phyloP scores from a whole-genome alignment of 2,113 vertebrate genomes.

The Anser brachyrhynchus region DNA sequence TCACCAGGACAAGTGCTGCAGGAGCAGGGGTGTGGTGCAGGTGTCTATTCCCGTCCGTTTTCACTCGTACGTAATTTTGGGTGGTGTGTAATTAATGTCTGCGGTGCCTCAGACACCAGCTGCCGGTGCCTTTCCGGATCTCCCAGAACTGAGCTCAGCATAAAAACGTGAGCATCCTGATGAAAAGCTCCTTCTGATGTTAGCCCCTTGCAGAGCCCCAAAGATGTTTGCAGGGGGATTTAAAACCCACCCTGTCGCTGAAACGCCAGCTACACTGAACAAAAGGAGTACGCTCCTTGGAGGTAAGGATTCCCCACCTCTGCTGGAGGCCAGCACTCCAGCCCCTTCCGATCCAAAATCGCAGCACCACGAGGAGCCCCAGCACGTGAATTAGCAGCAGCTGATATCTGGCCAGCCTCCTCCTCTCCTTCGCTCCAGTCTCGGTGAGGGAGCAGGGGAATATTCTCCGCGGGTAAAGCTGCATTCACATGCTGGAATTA shows the following conservation, averaged over 20 bases:
- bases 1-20: accelerated
- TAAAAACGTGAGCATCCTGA: background rate
- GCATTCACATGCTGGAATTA: background rate
- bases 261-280: background rate
- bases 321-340: background rate
- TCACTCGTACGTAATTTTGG: background rate
- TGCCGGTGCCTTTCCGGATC: background rate
- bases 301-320: background rate
- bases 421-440: background rate
- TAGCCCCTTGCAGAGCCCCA: background rate
- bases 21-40: background rate
- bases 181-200: background rate
- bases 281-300: background rate
- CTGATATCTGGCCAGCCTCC: background rate
- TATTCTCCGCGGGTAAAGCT: conserved; percentile 17
- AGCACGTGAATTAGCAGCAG: background rate
- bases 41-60: background rate
- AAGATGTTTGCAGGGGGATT: background rate
- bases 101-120: background rate
- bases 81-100: background rate
- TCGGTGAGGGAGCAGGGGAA: background rate
- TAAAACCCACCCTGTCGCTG: background rate
- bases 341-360: background rate
- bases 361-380: background rate
- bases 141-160: background rate